Base-by-base conservation (phyloP, 92 coral and sea anemone species). In the Pocillopora meandrina region DNA sequence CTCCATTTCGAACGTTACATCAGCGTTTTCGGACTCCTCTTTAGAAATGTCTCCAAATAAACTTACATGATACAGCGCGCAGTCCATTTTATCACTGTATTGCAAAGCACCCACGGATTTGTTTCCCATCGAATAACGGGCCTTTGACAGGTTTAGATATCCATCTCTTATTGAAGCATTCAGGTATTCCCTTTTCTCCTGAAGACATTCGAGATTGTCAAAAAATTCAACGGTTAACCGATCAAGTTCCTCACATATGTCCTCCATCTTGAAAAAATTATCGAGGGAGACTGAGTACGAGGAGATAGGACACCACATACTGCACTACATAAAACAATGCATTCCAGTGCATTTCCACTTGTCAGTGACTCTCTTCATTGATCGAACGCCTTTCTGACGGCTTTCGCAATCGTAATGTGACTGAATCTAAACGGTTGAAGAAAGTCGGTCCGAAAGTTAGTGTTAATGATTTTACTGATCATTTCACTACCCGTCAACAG, bases 41-140 rank as follows among this genome's bases (percentile, higher is more conserved):
- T 80, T 56, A 14, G 72, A 77, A 16, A 76, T 84, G n/a, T 19
- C 61, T 35, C 72, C 49, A 13, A 42, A 42, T 42, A 7, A 42
- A 7, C 56, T 64, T n/a, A 92, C 83, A 34, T 67, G 81, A 52
- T 79, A 85, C 82, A 90, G 74, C 56, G 98, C 94, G 21, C 84
- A 84, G 20, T 84, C 86, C 99, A 95, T 96, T 79, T 88, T 93
- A 56, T 88, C 83, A 52, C 95, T 88, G 76, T 90, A 96, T 63
- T 96, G 99, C 56, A 94, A 70, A 55, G 95, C 85, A 10, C 96
- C 93, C 65, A 96, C 99, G 3, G 96, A 72, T 64, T 96, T 96
- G 65, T 95, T 96, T 64, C 99, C 99, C 99, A 96, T 96, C 23
- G 99, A 92, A 86, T 96, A 96, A 12, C 99, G 91, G 17, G 99